A percentile compares a stretch with the other conserved stretches of the same genome.
Conservation (phyloP, 2,113 vertebrate species). For the Alces alces region DNA sequence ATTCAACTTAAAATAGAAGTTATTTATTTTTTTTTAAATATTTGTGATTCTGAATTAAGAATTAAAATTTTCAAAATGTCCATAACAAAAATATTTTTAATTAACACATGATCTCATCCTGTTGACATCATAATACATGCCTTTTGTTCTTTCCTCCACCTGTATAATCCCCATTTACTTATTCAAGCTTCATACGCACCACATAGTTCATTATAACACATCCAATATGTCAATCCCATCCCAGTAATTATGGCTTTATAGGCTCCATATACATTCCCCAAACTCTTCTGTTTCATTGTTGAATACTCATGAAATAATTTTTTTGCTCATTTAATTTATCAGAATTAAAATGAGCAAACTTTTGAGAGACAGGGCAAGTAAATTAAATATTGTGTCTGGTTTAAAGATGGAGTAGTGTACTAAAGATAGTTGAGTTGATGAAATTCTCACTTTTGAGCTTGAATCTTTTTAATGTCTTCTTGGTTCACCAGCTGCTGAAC, state of each 20-base stretch:
- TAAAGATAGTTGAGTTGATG: neutral
- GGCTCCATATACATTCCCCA: neutral
- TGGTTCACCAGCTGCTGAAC: neutral
- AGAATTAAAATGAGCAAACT: neutral
- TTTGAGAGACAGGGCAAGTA: neutral
- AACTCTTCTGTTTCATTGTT: neutral
- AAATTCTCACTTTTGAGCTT: neutral
- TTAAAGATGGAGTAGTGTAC: neutral
- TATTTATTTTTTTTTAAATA: neutral
- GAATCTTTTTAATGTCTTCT: neutral
- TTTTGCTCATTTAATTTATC: neutral
- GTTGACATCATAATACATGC: neutral
- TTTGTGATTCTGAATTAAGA: neutral
- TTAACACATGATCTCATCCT: neutral
- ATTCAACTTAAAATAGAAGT: neutral
- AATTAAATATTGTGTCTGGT: neutral
- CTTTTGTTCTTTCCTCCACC: neutral
- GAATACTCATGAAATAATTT: neutral
- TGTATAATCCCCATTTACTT: neutral
- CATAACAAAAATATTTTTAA: neutral
- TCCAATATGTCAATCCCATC: neutral
- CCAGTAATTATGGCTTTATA: neutral
- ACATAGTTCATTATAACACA: neutral
- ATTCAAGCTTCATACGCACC: neutral
- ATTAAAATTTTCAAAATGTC: neutral